A percentile compares a stretch with the other conserved stretches of the same genome.
phyloP scores from a whole-genome alignment of 2,113 vertebrate species.

The Oryctolagus cuniculus region mOryCun1.1 NC_091445.1:47519001-47519500 shows the following conservation, averaged over 20 bases:
- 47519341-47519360: not conserved
- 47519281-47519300: not conserved
- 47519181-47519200: not conserved
- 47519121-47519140: no score
- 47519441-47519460: no score
- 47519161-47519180: no score
- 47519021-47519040: no score
- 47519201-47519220: not conserved
- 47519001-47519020: no score
- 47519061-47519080: no score
- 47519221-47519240: not conserved
- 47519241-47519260: not conserved
- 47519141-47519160: no score
- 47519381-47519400: not conserved
- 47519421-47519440: rapidly evolving
- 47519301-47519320: not conserved
- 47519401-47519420: not conserved
- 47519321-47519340: not conserved
- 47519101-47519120: no score
- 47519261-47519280: not conserved
- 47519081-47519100: no score
- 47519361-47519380: not conserved
- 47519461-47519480: no score
- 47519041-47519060: no score
- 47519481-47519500: no score